Evolutionary conservation across 2,113 vertebrate genomes (phyloP), one percentile per base, ranked within the genome.

Genomic region (Lamprotornis superbus): DNA sequence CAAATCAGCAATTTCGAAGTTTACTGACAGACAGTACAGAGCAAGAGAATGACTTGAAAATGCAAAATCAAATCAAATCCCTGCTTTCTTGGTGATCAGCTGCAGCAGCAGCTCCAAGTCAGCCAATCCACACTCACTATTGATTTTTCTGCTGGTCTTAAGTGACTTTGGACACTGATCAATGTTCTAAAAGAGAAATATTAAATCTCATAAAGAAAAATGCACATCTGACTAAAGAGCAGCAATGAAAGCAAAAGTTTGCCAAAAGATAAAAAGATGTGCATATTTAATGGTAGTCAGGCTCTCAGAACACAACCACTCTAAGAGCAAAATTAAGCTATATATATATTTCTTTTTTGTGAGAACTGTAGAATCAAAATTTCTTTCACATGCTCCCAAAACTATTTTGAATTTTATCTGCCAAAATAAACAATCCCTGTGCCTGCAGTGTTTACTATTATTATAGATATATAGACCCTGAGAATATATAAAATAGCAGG

Each of bases 141-240:
- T 85, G 96, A 98, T 98, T 97, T 97, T 95, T 95, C 90, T 52
- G 24, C 92, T 68, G 91, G 65, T 96, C 94, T 96, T 98, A 97
- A 97, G 96, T 95, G 96, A 93, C 90, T 97, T 95, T 97, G 85
- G 96, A 97, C 91, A 95, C 83, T 95, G 96, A 97, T 97, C 97
- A 97, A 97, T 97, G 92, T 59, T 96, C 93, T 96, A 93, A 97
- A 95, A 94, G 91, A 92, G 85, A 97, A 97, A 96, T 96, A 97
- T 96, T 97, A 97, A 95, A 96, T 95, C 92, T 89, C 95, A 93
- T 93, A 80, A 76, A 95, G 91, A 71, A 96, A 96, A 96, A 97
- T 44, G 84, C 94, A 77, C 88, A 82, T 85, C 84, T 93, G 88
- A 95, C 95, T 96, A 90, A 95, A 95, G 90, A 93, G 86, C 74